phyloP scores from a whole-genome alignment of 23 tunicate species.

The Styela plicata region DNA sequence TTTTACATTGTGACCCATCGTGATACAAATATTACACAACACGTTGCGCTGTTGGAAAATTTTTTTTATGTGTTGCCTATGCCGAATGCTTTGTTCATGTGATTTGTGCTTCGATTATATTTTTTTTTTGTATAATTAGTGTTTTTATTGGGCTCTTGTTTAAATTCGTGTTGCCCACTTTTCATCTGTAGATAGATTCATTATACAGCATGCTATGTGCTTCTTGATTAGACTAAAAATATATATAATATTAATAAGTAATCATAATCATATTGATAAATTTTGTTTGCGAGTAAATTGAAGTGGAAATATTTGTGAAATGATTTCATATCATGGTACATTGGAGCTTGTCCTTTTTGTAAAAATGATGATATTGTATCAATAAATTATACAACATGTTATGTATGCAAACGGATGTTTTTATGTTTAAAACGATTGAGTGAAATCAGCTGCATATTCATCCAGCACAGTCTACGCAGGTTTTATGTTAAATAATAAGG shows the following conservation, averaged over 20 bases:
- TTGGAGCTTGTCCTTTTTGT: not conserved
- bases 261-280: no score
- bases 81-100: not conserved
- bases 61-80: not conserved
- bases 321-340: constrained; percentile 1
- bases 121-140: not conserved
- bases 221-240: not conserved
- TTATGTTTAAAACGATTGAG: not conserved
- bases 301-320: no score
- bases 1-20: no score
- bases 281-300: no score
- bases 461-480: no score
- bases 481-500: no score
- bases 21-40: not conserved
- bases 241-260: no score
- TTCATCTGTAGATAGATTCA: not conserved
- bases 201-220: no score
- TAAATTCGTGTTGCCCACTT: not conserved
- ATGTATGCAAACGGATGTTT: not conserved
- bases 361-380: constrained; percentile 3
- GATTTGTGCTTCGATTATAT: not conserved
- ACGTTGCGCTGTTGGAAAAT: not conserved
- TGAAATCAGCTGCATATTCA: no score
- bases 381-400: constrained; percentile 10
- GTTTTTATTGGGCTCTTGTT: no score